phyloP scores from a whole-genome alignment of 2,113 vertebrate genomes.

The Hemiprocne comata region DNA sequence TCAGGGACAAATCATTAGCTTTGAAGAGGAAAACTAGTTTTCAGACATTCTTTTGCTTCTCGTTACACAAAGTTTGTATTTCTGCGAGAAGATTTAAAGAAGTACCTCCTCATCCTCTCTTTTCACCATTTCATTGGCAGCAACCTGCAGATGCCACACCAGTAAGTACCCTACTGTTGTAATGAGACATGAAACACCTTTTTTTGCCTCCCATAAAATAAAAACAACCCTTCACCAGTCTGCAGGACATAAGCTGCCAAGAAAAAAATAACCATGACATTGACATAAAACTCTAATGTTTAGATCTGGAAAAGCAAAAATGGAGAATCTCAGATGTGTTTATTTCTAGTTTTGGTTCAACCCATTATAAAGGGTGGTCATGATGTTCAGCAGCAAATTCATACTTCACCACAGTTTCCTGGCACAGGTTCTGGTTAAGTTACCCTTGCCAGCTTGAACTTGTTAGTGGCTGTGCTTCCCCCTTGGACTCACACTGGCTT shows the following conservation, averaged over 20 bases:
- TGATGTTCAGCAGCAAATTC: background rate
- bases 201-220: background rate
- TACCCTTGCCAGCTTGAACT: constrained; percentile 41
- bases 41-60: background rate
- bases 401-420: constrained; percentile 30
- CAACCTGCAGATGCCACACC: background rate
- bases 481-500: constrained; percentile 4
- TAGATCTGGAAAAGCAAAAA: background rate
- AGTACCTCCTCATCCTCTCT: background rate
- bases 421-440: background rate
- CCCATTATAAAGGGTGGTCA: background rate
- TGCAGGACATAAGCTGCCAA: background rate
- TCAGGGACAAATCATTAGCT: background rate
- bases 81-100: background rate
- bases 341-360: constrained; percentile 6
- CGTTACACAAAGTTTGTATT: background rate
- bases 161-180: background rate
- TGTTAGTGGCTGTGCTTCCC: constrained; percentile 32
- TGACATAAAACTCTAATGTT: background rate
- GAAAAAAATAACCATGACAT: background rate
- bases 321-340: background rate
- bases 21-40: background rate
- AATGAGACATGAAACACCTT: background rate
- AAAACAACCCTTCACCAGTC: background rate
- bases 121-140: background rate